phyloP scores from a whole-genome alignment of 2,113 vertebrate genomes.

The Bubo blakistoni region DNA sequence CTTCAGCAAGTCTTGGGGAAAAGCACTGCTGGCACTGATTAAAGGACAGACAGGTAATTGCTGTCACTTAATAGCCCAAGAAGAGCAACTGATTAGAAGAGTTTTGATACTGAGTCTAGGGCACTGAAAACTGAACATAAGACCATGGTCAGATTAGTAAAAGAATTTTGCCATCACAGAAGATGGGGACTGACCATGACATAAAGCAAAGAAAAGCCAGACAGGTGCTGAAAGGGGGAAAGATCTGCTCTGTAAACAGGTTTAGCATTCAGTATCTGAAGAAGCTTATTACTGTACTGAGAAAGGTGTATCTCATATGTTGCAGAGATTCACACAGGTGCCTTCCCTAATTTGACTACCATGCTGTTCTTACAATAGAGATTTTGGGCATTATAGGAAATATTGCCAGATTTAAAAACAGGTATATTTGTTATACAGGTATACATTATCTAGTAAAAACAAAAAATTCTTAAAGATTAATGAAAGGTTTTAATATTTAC shows the following conservation, averaged over 20 bases:
- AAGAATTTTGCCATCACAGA: not conserved
- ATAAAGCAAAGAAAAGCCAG: not conserved
- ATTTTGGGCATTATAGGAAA: not conserved
- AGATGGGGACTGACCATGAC: not conserved
- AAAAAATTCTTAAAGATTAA: not conserved
- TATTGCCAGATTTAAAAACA: not conserved
- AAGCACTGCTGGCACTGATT: not conserved
- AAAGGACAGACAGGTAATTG: not conserved
- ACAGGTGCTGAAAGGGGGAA: not conserved
- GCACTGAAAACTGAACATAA: not conserved
- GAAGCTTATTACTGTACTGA: not conserved
- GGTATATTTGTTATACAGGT: not conserved
- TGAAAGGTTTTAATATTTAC: not conserved
- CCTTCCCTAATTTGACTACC: not conserved
- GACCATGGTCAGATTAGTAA: not conserved
- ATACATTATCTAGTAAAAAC: not conserved
- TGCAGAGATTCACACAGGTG: not conserved
- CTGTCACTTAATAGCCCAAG: not conserved
- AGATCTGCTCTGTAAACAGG: not conserved
- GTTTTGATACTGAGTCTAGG: not conserved
- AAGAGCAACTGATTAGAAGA: not conserved
- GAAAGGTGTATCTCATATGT: fast-evolving
- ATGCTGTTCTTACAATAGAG: not conserved
- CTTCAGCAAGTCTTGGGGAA: not conserved
- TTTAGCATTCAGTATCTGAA: not conserved